Percentiles rank a stretch among this genome's conserved stretches.
These are phyloP conservation scores for Charaxes varanes DNA, from an alignment of 1,140 invertebrate species.

Conservation along the genomic window DNA sequence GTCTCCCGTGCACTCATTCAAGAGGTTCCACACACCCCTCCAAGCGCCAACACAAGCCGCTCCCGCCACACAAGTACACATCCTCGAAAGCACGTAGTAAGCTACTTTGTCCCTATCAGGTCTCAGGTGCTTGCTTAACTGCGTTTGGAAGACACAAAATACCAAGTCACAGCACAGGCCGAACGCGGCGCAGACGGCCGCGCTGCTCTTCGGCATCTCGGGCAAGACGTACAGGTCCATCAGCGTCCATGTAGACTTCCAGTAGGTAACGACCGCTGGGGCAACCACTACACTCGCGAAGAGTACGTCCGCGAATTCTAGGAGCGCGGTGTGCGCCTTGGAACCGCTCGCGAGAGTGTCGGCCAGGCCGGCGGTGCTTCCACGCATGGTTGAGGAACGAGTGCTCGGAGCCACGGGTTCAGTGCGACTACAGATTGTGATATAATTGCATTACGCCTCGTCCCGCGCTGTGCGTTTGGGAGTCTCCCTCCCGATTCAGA, in stretches of 20 bases:
- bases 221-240: constrained; percentile 83
- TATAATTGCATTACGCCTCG: constrained; percentile 61
- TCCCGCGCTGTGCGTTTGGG: constrained; percentile 37
- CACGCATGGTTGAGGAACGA: constrained; percentile 71
- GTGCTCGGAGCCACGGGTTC: constrained; percentile 36
- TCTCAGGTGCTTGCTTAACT: constrained; percentile 76
- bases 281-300: constrained; percentile 83
- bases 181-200: constrained; percentile 78
- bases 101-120: constrained; percentile 80
- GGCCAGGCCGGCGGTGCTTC: constrained; percentile 75
- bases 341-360: constrained; percentile 68
- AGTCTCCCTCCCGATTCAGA: constrained; percentile 21
- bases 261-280: constrained; percentile 88
- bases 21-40: constrained; percentile 85
- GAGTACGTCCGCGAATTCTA: constrained; percentile 80
- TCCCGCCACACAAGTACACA: constrained; percentile 84
- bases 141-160: constrained; percentile 80
- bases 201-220: constrained; percentile 74
- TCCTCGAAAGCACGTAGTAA: constrained; percentile 82
- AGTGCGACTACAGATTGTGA: constrained; percentile 45
- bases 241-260: constrained; percentile 89
- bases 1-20: constrained; percentile 82
- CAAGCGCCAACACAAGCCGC: constrained; percentile 89
- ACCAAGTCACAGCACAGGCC: constrained; percentile 81
- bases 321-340: constrained; percentile 75